Base-by-base conservation (phyloP, 2,888 invertebrate species). In the Eumacrocentrus americanus region DNA sequence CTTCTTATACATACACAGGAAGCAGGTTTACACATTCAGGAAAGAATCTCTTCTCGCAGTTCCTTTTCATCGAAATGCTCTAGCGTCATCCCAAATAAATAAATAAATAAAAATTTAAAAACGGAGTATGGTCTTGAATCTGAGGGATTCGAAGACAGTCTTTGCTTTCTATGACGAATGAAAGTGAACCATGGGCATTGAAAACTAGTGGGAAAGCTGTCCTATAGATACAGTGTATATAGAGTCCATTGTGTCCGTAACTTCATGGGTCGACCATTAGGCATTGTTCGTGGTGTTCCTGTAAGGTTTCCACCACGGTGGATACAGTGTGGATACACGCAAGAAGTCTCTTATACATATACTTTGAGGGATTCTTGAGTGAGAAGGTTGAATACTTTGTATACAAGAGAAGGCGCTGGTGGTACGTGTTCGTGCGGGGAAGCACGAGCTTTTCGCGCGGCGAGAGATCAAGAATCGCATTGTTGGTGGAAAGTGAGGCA, bases 401-500 rank as follows among this genome's bases (percentile, higher is more conserved):
- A 58, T 47, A 52, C 52, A 46, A 5, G 20, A 46, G 37, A 52
- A 52, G 22, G 29, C 38, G 25, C 20, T 16, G 18, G 35, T 6
- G 38, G 9, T 59, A 37, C 44, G 40, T 57, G 50, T 60, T 62
- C 62, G 40, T 37, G 29, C n/a, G n/a, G 29, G 58, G 4, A 47
- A 47, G 47, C 42, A 57, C 65, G 62, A 59, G 48, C 56, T 20
- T 50, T 59, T 48, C 53, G 52, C 38, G 48, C 59, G 59, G 38
- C 48, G 54, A 59, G 50, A 64, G 68, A 69, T 68, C 67, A 64
- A 62, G 68, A 67, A 67, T 72, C 66, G 66, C 66, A 70, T 71
- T 72, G 72, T 73, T 72, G 64, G 67, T 63, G 62, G 65, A 67
- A 67, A 68, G 69, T 65, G 70, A 63, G 63, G 65, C 65, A n/a